A percentile compares a stretch with the other conserved stretches of the same genome.
Conservation (phyloP, 2,113 vertebrate species). For the Oceanites oceanicus region DNA sequence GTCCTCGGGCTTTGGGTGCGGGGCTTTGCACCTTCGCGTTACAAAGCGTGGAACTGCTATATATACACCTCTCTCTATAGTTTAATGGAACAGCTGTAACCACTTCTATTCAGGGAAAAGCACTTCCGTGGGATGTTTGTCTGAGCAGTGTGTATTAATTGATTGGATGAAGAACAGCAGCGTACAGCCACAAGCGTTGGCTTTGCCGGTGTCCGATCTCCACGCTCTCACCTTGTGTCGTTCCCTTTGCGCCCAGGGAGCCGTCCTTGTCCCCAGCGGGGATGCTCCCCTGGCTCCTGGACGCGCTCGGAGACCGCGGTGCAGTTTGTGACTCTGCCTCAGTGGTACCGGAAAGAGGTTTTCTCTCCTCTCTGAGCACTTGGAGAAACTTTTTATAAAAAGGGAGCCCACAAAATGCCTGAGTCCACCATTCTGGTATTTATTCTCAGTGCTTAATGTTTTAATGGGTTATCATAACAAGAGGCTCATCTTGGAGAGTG, state of each 20-base stretch:
- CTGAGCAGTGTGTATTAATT: background rate
- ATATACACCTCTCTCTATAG: rapidly evolving
- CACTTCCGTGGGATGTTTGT: background rate
- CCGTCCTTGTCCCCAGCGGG: background rate
- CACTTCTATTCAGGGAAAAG: background rate
- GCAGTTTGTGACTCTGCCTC: background rate
- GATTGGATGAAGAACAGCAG: background rate
- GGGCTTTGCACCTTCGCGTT: background rate
- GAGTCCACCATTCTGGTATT: background rate
- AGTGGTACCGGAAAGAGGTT: background rate
- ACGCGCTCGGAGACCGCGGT: rapidly evolving
- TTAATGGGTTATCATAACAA: background rate
- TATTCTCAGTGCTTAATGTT: background rate
- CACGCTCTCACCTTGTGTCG: rapidly evolving
- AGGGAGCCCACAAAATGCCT: background rate
- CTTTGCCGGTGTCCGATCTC: background rate
- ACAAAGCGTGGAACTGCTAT: background rate
- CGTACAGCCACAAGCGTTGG: background rate
- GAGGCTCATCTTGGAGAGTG: background rate
- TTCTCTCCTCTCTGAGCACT: background rate
- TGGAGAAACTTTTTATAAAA: background rate
- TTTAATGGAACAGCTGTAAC: background rate
- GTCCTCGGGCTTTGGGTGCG: background rate
- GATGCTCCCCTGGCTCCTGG: background rate
- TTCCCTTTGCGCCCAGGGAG: background rate